Conservation (phyloP, 2,113 vertebrate genomes). For the Onychostruthus taczanowskii region DNA sequence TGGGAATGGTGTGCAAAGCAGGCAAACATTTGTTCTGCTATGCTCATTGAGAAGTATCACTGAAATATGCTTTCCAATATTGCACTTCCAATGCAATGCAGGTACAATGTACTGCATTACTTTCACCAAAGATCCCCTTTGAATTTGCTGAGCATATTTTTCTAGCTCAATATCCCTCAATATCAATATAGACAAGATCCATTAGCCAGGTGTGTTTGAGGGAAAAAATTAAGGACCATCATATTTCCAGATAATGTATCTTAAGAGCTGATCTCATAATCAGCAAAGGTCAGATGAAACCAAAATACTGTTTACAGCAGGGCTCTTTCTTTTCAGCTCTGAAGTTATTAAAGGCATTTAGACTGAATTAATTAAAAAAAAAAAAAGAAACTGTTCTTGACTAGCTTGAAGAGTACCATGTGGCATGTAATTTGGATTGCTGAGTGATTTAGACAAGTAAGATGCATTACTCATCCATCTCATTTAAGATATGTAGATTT, state of each 20-base stretch:
- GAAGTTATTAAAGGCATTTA: constrained; percentile 16
- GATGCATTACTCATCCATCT: constrained; percentile 38
- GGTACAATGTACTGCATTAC: neutral
- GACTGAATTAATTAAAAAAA: neutral
- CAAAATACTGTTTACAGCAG: neutral
- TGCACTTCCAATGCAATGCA: too few relatives aligned
- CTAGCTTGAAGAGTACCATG: constrained; percentile 46
- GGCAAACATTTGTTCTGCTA: neutral
- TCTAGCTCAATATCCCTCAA: neutral
- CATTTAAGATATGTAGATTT: constrained; percentile 30
- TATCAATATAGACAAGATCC: neutral
- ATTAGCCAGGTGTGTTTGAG: neutral
- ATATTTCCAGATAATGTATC: neutral
- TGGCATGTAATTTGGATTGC: constrained; percentile 45
- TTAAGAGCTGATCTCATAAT: neutral
- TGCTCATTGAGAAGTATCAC: neutral
- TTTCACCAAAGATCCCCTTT: neutral
- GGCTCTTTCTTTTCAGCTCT: neutral
- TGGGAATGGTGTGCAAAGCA: neutral
- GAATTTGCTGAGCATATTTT: neutral
- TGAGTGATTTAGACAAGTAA: constrained; percentile 49
- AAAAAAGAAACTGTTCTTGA: neutral
- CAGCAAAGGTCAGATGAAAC: neutral
- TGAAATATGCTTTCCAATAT: neutral
- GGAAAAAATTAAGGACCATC: neutral